These are phyloP conservation scores for Lepidurus arcticus DNA, from an alignment of 1,140 invertebrate genomes.

Conservation along the genomic window DNA sequence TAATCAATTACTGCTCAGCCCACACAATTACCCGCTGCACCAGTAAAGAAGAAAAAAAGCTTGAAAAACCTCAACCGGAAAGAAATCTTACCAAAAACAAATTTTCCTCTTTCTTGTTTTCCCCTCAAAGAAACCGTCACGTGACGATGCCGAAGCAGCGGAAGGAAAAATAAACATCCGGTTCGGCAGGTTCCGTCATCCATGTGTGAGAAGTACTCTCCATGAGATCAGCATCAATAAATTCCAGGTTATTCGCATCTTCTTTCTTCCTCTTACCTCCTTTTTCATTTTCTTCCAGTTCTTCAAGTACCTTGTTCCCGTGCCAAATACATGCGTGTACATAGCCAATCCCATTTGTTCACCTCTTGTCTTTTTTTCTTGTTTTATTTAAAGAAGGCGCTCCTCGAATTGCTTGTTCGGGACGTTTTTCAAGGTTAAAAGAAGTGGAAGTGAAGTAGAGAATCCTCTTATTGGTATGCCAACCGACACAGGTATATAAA, in stretches of 20 bases:
- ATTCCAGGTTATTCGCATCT: neutral
- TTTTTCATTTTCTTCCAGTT: neutral
- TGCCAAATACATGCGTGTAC: constrained; percentile 14
- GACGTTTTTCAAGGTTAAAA: neutral
- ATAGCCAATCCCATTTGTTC: neutral
- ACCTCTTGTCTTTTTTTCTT: neutral
- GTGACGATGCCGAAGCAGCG: neutral
- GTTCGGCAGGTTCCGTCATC: constrained; percentile 5
- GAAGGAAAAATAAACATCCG: neutral
- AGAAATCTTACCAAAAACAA: neutral
- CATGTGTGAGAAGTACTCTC: neutral
- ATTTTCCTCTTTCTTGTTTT: too few relatives aligned
- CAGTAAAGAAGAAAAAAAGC: neutral
- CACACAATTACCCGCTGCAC: constrained; percentile 14
- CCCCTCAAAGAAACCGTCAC: neutral
- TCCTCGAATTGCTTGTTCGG: too few relatives aligned
- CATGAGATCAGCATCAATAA: constrained; percentile 5
- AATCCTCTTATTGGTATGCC: constrained; percentile 10
- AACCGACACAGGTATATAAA: neutral
- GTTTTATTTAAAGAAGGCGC: too few relatives aligned
- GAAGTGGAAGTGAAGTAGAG: neutral
- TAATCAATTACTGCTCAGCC: constrained; percentile 5
- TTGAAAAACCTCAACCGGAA: neutral
- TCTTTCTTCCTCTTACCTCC: neutral
- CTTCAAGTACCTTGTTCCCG: neutral